These are phyloP conservation scores for Parnassius smintheus DNA, from an alignment of 2,888 invertebrate genomes.

Conservation along the genomic window DNA sequence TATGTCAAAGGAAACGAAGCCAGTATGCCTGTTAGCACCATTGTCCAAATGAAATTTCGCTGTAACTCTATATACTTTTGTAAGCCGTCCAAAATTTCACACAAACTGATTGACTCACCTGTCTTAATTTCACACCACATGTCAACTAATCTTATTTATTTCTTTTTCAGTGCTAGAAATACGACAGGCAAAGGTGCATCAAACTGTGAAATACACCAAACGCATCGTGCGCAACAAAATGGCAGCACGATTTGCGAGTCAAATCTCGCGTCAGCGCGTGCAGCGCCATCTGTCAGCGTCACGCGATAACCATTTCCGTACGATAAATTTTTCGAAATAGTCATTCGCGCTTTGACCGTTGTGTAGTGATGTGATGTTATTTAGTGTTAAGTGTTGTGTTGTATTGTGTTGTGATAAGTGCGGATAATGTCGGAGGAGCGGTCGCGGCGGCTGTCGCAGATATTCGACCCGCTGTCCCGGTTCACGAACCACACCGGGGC, in stretches of 20 bases:
- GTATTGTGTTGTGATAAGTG: constrained; percentile 52
- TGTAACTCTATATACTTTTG: constrained; percentile 45
- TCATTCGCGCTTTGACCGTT: constrained; percentile 59
- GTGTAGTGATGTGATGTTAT: constrained; percentile 68
- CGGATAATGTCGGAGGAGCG: constrained; percentile 83
- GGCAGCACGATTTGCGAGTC: constrained; percentile 43
- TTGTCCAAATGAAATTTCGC: constrained; percentile 35
- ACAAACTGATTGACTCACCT: constrained; percentile 59
- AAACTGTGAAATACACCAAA: constrained; percentile 69
- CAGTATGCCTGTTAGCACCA: constrained; percentile 30
- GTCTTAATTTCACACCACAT: constrained; percentile 55
- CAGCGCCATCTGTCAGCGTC: constrained; percentile 62
- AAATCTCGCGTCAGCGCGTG: constrained; percentile 43
- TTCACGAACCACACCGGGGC: constrained; percentile 85
- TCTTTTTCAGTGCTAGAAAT: constrained; percentile 73
- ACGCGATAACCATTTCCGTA: constrained; percentile 52
- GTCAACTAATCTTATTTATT: constrained; percentile 54
- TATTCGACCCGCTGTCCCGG: constrained; percentile 90
- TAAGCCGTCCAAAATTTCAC: constrained; percentile 50
- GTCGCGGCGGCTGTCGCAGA: constrained; percentile 89
- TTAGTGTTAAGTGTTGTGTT: constrained; percentile 54
- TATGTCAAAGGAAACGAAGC: constrained; percentile 1
- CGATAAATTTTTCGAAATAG: constrained; percentile 69
- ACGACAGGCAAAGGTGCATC: constrained; percentile 55
- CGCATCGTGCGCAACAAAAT: constrained; percentile 48